Base-by-base conservation (phyloP, 1,140 invertebrate genomes). In the Melipona quadrifasciata region DNA sequence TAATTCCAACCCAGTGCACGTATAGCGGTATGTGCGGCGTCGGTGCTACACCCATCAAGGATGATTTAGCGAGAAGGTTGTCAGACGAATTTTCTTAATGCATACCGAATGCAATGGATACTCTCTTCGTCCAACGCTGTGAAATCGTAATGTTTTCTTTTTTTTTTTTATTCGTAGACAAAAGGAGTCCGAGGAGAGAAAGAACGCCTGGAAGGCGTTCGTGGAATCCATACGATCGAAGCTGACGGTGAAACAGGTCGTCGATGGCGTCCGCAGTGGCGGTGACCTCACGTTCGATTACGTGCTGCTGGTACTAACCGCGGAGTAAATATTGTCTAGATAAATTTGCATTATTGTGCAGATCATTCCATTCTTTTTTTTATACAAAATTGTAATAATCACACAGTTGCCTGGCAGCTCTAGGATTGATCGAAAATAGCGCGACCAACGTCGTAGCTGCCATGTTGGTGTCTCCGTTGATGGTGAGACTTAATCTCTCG, bases 381-480 rank as follows among this genome's bases (percentile, higher is more conserved):
- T 8, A 47, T 47, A 47, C 0, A 47, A 47, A 8, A 47, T 47
- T 47, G 8, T 47, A 47, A 47, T 58, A 0, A 0, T 24, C 19
- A 88, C 90, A 68, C 31, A 95, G 94, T 89, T 95, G 93, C 86
- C 87, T 97, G n/a, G 96, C 96, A 53, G 96, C 96, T 14, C 95
- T 98, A 77, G 97, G 97, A 21, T 94, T 98, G 57, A 95, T 97
- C 6, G 97, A 98, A 92, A 97, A 97, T 91, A 98, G 96, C 84
- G 96, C 97, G 4, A 97, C 98, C 2, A 97, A 97, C 90, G 96
- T 98, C 77, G 97, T 98, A 47, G 97, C 98, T 27, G 97, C 97
- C 70, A 98, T 98, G 98, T 94, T 98, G 84, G 97, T 98, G 4
- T 98, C 97, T 2, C 98, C 98, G 0, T 95, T 98, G 6, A 98